Evolutionary conservation across 1,140 invertebrate genomes (phyloP).

Genomic region (Palaemon carinicauda): DNA sequence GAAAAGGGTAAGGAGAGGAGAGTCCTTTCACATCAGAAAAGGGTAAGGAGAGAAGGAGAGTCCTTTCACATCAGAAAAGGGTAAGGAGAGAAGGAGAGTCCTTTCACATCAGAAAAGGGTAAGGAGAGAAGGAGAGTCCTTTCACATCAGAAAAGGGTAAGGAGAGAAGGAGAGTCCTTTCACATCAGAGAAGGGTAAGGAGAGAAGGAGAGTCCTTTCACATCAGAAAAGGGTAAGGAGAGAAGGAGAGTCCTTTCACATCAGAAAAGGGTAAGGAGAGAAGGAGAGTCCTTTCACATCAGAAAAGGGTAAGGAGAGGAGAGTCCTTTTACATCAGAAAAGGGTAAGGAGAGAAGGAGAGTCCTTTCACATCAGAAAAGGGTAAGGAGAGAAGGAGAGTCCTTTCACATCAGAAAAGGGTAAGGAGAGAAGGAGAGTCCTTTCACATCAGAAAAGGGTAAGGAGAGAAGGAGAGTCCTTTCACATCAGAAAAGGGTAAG

Average conservation of each 20-base stretch:
- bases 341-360: conserved; percentile 68
- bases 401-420: conserved; percentile 86
- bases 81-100: no score
- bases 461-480: no score
- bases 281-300: no score
- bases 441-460: conserved; percentile 83
- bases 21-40: no score
- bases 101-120: conserved; percentile 84
- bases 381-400: no score
- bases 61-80: conserved; percentile 87
- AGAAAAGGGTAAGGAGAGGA: conserved; percentile 73
- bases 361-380: no score
- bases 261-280: conserved; percentile 76
- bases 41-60: conserved; percentile 64
- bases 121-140: no score
- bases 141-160: conserved; percentile 81
- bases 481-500: conserved; percentile 79
- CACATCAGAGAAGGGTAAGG: conserved; percentile 78
- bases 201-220: no score
- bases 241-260: no score
- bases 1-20: conserved; percentile 74
- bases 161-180: no score
- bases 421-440: no score
- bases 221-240: conserved; percentile 76
- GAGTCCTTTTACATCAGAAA: no score